Evolutionary conservation across 2,113 vertebrate genomes (phyloP), one percentile per base, ranked within the genome.

Genomic region (Maccullochella peelii): DNA sequence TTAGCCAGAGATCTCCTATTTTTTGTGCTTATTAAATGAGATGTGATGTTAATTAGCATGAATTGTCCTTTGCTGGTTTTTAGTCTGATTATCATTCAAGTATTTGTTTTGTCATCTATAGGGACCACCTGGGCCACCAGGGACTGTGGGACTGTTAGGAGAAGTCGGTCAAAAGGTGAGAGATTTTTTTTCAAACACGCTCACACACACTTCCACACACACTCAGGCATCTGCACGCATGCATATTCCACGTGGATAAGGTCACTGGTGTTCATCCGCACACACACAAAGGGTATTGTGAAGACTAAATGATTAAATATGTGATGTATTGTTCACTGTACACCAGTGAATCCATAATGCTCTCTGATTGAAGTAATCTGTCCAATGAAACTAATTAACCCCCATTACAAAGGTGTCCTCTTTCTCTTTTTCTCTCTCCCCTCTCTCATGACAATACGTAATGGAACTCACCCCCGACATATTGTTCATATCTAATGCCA

Each of bases 81-180:
- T 10, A 18, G 0, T 67, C 1, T 75, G n/a, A 36, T 65, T 71
- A 44, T 90, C 25, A 36, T 21, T 83, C 6, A 62, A 62, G 6
- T 55, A 38, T 85, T 54, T 73, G 4, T 91, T 25, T 82, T 33
- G 71, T 88, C 94, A 65, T 94, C 42, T 94, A n/a, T 70, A 99
- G 98, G 98, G 98, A 79, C 95, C 95, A 61, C 77, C 95, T 77
- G 98, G 98, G 93, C 95, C 95, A 30, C 95, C 95, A 85, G 98
- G 98, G 9, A 95, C 95, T 77, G 38, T 95, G 0, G 98, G 98
- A 25, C 93, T 97, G 73, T 94, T 97, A 42, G 98, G 98, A 92
- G 97, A 98, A 89, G 97, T 97, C 0, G 98, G 98, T 54, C 96
- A 93, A 76, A 96, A 97, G 97, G 98, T 99, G 93, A 91, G 50